Evolutionary conservation across 2,888 invertebrate genomes (phyloP), one percentile per base, ranked within the genome.

Genomic region (Ochropleura plecta): DNA sequence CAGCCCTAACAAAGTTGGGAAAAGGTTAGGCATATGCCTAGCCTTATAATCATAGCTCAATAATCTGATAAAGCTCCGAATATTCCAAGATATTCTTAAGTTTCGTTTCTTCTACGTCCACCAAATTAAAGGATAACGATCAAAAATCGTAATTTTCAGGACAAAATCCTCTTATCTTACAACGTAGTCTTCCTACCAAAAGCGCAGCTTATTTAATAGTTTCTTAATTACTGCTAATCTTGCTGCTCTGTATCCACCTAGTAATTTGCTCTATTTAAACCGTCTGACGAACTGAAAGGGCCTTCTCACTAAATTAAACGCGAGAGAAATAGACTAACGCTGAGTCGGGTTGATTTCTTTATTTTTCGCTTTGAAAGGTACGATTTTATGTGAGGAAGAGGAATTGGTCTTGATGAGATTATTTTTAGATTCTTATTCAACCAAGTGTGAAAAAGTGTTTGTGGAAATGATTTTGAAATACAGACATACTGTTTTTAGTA

Each of bases 211-310:
- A 93, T 92, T 93, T 91, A 92, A 94, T 93, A 93, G 94, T 93
- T 92, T 90, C 92, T 91, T 94, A 94, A 94, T 94, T 92, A 91
- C 92, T 88, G 88, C 91, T 93, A 93, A 93, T 94, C 92, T 90
- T 86, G 89, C 88, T 82, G 87, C 88, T 86, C 88, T 82, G 88
- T 88, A 88, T 89, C 90, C 88, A 90, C 90, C 92, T 88, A 90
- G 92, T 93, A 92, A 93, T 94, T 93, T 91, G 85, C 88, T 88
- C 90, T 89, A 90, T 92, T 92, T 92, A 91, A 89, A 83, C 80
- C 87, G 78, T 81, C 87, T 87, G 89, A 87, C 87, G 89, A 86
- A 83, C 87, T 86, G 83, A 83, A 89, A 82, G 86, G 72, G 82
- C 77, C 79, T 86, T 85, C 86, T 84, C 83, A 83, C 81, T 76